phyloP scores from a whole-genome alignment of 53 echinoderm and acorn worm genomes.

The Stichopus horrens region DNA sequence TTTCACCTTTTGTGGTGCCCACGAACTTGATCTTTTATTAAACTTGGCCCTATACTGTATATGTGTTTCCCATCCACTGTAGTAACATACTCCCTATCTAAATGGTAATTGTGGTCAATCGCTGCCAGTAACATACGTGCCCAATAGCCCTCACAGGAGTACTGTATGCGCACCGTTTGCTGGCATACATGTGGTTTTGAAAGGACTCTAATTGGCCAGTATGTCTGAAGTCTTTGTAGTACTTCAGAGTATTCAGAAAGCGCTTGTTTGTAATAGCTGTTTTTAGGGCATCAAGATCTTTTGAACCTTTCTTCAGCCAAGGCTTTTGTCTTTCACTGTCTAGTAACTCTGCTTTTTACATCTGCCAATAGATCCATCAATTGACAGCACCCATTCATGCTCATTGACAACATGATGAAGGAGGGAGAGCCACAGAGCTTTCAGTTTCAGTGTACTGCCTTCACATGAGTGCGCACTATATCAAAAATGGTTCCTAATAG shows the following conservation, averaged over 20 bases:
- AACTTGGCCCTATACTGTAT: neutral
- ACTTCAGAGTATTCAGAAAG: conserved; percentile 32
- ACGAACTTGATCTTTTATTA: conserved; percentile 31
- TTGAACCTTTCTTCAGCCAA: conserved; percentile 12
- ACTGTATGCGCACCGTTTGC: conserved; percentile 33
- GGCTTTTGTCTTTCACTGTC: conserved; percentile 15
- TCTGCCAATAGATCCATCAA: conserved; percentile 17
- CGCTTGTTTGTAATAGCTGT: conserved; percentile 29
- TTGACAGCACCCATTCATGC: conserved; percentile 46
- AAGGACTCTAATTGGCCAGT: conserved; percentile 48
- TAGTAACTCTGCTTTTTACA: conserved; percentile 21
- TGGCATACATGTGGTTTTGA: conserved; percentile 42
- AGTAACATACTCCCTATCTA: neutral
- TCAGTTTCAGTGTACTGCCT: neutral
- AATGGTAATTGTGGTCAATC: conserved; percentile 33
- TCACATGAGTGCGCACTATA: neutral
- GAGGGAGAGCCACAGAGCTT: conserved; percentile 2
- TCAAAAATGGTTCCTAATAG: conserved; percentile 50
- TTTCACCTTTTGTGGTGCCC: neutral
- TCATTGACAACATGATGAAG: conserved; percentile 53
- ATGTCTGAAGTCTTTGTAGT: conserved; percentile 37
- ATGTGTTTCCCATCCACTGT: conserved; percentile 3
- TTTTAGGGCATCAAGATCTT: neutral
- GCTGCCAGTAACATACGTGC: neutral
- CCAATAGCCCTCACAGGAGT: neutral